phyloP scores from a whole-genome alignment of 2,888 invertebrate species.

The Nectonema munidae region DNA sequence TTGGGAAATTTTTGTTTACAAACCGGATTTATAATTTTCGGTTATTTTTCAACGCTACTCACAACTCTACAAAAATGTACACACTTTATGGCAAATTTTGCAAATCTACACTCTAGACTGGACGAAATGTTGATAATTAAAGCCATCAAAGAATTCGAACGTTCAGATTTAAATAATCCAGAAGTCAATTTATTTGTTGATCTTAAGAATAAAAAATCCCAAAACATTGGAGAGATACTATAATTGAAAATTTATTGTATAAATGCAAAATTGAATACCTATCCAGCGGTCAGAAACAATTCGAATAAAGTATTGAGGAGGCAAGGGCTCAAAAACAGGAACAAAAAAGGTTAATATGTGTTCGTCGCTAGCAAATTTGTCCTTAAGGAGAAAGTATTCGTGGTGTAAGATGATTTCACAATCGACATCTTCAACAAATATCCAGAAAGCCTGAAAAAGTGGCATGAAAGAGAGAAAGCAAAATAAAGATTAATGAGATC shows the following conservation, averaged over 20 bases:
- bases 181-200: no score
- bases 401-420: slow-evolving; percentile 47
- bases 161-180: no score
- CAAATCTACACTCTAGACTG: no score
- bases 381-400: slow-evolving; percentile 66
- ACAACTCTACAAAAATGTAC: no score
- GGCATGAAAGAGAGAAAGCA: not conserved
- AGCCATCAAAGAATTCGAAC: no score
- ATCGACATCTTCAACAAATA: slow-evolving; percentile 32
- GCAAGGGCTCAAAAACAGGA: slow-evolving; percentile 83
- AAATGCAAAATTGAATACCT: slow-evolving; percentile 19
- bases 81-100: no score
- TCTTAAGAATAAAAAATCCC: no score
- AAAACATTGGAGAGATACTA: no score
- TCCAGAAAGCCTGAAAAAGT: slow-evolving; percentile 29
- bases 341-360: slow-evolving; percentile 88
- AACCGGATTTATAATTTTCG: no score
- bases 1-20: no score
- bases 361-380: slow-evolving; percentile 67
- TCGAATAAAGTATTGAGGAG: slow-evolving; percentile 73
- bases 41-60: no score
- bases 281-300: slow-evolving; percentile 30
- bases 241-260: not conserved
- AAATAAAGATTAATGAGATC: slow-evolving; percentile 6
- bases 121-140: no score